Base-by-base conservation (phyloP, 2,113 vertebrate genomes). In the Sigmodon hispidus region DNA sequence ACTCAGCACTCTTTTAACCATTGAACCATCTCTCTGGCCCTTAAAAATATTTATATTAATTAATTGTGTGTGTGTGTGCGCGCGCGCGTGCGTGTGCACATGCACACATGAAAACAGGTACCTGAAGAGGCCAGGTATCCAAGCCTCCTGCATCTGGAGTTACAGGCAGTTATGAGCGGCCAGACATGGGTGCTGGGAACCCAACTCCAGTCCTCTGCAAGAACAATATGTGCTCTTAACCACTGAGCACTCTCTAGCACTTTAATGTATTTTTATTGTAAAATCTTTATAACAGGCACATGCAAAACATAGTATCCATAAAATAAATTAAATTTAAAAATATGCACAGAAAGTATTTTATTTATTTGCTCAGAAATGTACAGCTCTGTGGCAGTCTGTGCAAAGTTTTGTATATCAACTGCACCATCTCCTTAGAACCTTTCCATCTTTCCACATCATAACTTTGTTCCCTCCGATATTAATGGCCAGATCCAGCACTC, bases 81-180 rank as follows among this genome's bases (percentile, higher is more conserved):
- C 17, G 67, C 19, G 67, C 19, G 67, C n/a, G 67, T n/a, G 36
- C 8, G 67, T 26, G 72, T 45, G 40, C 12, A 21, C 22, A 5
- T 0, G 22, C 10, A 7, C 16, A 43, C 21, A 2, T 12, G 72
- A 26, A 5, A 24, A 11, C 11, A 2, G 40, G 22, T 43, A 11
- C 22, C 40, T 22, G n/a, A 75, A 45, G 40, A 75, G 40, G 40
- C 72, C 40, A 75, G 40, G 40, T 45, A 11, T 45, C 40, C 22
- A 75, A 45, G 72, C 22, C 40, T 9, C 36, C 22, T 12, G 22
- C 22, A 75, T 40, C 22, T 75, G 72, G 40, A 45, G 21, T 75
- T 12, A 43, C 40, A 12, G 40, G 22, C 72, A 45, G 40, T 13
- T 75, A 75, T 26, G 40, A 12, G 40, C 72, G 26, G 40, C 40